These are phyloP conservation scores for Drosophila tripunctata DNA, from an alignment of 2,888 invertebrate genomes.

Conservation along the genomic window DNA sequence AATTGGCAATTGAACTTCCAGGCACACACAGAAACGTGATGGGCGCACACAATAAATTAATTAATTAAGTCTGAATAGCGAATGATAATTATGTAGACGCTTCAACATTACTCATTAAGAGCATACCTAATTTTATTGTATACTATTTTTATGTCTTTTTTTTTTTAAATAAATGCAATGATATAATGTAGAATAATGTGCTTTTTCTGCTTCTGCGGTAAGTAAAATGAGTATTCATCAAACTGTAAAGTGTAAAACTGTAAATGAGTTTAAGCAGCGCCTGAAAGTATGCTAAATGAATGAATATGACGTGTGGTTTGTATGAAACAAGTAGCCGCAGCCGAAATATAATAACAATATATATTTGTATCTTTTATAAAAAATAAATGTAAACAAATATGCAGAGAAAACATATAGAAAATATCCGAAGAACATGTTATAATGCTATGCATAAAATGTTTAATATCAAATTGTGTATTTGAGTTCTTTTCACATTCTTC, in stretches of 20 bases:
- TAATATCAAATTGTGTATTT: too few relatives aligned
- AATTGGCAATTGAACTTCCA: constrained; percentile 45
- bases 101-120: constrained; percentile 6
- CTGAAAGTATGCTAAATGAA: constrained; percentile 55
- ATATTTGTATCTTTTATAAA: too few relatives aligned
- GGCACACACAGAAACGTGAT: constrained; percentile 19
- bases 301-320: too few relatives aligned
- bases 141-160: constrained; percentile 5
- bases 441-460: too few relatives aligned
- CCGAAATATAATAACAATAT: too few relatives aligned
- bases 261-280: constrained; percentile 14
- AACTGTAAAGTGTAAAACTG: background rate
- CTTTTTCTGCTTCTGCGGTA: background rate
- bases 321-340: too few relatives aligned
- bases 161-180: constrained; percentile 36
- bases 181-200: constrained; percentile 7
- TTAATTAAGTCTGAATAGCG: constrained; percentile 51
- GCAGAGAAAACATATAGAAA: too few relatives aligned
- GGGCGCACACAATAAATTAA: constrained; percentile 30
- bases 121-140: background rate
- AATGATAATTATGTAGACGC: constrained; percentile 25
- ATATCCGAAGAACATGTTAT: too few relatives aligned
- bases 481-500: too few relatives aligned
- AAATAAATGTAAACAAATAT: too few relatives aligned
- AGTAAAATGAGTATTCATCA: too few relatives aligned